Conservation (phyloP, 2,888 invertebrate genomes). For the Sminthurinus aureus region DNA sequence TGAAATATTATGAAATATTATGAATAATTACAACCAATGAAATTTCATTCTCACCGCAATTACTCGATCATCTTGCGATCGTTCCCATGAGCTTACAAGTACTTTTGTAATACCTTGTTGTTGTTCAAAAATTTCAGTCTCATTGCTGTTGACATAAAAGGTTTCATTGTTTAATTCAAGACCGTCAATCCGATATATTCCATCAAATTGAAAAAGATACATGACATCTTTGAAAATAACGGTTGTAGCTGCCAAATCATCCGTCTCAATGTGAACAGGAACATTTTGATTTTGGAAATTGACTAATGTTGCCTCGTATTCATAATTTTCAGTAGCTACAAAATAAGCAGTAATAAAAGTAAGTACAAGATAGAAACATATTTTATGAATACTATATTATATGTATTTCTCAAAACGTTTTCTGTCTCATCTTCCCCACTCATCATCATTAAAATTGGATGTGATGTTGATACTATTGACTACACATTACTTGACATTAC, state of each 20-base stretch:
- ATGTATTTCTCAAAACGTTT: too few relatives aligned
- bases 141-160: background rate
- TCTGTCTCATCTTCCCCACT: too few relatives aligned
- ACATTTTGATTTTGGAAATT: conserved; percentile 3
- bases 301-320: background rate
- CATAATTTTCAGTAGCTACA: background rate
- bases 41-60: conserved; percentile 7
- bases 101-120: background rate
- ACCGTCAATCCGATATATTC: conserved; percentile 12
- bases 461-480: too few relatives aligned
- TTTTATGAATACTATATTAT: too few relatives aligned
- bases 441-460: too few relatives aligned
- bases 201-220: conserved; percentile 3
- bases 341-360: too few relatives aligned
- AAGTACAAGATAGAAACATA: too few relatives aligned
- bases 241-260: background rate
- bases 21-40: background rate
- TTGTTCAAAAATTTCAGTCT: too few relatives aligned
- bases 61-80: background rate
- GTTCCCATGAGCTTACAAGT: background rate
- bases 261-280: background rate
- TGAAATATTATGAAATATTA: background rate
- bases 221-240: background rate
- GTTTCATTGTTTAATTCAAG: background rate
- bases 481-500: too few relatives aligned